Conservation (phyloP, 1,140 invertebrate genomes). For the Aphidius gifuensis region DNA sequence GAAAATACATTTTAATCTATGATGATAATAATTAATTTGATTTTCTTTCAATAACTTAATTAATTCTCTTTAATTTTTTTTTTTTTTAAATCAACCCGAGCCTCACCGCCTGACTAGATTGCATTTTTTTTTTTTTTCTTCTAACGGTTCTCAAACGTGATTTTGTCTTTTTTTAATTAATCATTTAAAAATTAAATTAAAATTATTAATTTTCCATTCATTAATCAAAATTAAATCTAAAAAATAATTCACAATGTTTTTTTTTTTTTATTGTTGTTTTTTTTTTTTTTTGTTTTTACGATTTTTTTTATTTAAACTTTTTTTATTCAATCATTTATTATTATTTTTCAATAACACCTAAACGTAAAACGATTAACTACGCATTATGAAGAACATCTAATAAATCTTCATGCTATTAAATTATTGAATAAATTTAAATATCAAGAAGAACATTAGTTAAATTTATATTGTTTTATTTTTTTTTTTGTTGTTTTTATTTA, state of each 20-base stretch:
- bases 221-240: background rate
- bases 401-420: constrained; percentile 31
- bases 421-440: constrained; percentile 29
- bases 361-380: constrained; percentile 49
- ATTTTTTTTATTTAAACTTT: constrained; percentile 42
- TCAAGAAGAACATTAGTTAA: constrained; percentile 31
- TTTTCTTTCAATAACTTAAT: no score
- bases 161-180: no score
- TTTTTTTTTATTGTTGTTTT: constrained; percentile 5
- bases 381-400: constrained; percentile 36
- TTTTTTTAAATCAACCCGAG: constrained; percentile 27
- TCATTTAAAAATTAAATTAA: no score
- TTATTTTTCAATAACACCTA: constrained; percentile 43
- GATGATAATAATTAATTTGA: background rate
- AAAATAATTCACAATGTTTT: background rate
- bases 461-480: constrained; percentile 6
- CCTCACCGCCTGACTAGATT: constrained; percentile 51
- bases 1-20: background rate
- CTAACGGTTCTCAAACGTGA: constrained; percentile 8
- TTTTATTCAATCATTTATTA: constrained; percentile 36
- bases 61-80: background rate
- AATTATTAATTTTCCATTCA: no score
- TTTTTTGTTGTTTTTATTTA: constrained; percentile 9
- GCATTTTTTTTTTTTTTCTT: constrained; percentile 36
- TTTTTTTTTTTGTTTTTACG: constrained; percentile 39